Evolutionary conservation across 2,797 vertebrate genomes (phyloP).

Genomic region (Amniataba percoides): DNA sequence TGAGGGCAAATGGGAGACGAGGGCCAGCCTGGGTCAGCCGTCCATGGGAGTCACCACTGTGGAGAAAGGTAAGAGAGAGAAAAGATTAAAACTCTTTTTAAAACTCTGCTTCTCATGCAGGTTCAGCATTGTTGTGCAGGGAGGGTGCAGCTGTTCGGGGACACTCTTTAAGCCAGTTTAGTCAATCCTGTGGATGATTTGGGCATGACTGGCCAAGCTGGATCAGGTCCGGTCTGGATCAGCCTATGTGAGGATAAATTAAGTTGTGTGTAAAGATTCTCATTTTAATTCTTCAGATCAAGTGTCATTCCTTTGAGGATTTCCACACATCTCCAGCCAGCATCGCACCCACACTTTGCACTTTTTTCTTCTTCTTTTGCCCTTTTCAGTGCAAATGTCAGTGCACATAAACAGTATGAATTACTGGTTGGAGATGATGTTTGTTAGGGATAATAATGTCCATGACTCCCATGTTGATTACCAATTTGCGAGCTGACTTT

Average conservation of each 20-base stretch:
- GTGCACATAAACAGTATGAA: background rate
- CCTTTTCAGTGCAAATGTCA: background rate
- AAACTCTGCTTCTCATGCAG: background rate
- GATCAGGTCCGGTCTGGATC: background rate
- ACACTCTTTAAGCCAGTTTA: background rate
- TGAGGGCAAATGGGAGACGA: conserved; percentile 95
- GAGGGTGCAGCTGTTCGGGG: too few relatives aligned
- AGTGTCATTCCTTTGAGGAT: background rate
- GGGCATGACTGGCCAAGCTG: background rate
- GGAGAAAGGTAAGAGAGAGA: conserved; percentile 90
- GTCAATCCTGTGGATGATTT: background rate
- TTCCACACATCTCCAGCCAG: background rate
- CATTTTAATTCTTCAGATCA: background rate
- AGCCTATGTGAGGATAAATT: background rate
- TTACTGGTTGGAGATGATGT: background rate
- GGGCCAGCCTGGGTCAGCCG: conserved; percentile 91
- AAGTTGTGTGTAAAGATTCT: background rate
- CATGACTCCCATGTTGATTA: too few relatives aligned
- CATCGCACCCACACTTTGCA: background rate
- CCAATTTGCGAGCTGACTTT: too few relatives aligned
- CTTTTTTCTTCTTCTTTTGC: background rate
- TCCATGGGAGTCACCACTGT: conserved; percentile 95
- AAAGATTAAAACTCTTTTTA: background rate
- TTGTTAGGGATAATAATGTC: background rate
- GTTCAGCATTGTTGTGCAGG: background rate